Evolutionary conservation across 2,113 vertebrate species (phyloP).

Genomic region (Triplophysa dalaica): DNA sequence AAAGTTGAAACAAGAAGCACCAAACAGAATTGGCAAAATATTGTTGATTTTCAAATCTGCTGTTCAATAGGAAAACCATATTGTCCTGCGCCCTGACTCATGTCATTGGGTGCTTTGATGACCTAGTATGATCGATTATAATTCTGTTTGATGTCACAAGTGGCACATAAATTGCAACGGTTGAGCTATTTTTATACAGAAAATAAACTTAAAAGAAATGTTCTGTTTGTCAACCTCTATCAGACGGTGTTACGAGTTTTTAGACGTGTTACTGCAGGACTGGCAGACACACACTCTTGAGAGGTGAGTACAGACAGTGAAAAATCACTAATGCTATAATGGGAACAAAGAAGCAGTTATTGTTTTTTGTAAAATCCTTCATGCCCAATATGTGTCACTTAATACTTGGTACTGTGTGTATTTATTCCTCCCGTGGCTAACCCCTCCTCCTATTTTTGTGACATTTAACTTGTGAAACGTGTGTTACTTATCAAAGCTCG

Average conservation of each 20-base stretch:
- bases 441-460: constrained; percentile 35
- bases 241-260: constrained; percentile 95
- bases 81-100: no score
- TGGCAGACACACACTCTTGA: constrained; percentile 96
- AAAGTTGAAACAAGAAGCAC: not conserved
- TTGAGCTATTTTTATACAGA: not conserved
- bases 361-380: not conserved
- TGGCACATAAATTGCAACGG: no score
- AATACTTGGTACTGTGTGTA: not conserved
- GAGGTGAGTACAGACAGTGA: constrained; percentile 75
- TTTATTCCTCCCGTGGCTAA: not conserved
- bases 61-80: no score
- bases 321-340: not conserved
- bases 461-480: constrained; percentile 56
- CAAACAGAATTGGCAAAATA: no score
- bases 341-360: not conserved
- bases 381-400: not conserved
- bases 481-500: constrained; percentile 42
- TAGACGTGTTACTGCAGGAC: constrained; percentile 93
- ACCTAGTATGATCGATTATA: no score
- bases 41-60: no score
- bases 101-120: no score
- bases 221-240: not conserved
- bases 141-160: no score
- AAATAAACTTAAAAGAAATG: not conserved